Evolutionary conservation across 2,113 vertebrate genomes (phyloP).

Genomic region (Chrysemys picta): DNA sequence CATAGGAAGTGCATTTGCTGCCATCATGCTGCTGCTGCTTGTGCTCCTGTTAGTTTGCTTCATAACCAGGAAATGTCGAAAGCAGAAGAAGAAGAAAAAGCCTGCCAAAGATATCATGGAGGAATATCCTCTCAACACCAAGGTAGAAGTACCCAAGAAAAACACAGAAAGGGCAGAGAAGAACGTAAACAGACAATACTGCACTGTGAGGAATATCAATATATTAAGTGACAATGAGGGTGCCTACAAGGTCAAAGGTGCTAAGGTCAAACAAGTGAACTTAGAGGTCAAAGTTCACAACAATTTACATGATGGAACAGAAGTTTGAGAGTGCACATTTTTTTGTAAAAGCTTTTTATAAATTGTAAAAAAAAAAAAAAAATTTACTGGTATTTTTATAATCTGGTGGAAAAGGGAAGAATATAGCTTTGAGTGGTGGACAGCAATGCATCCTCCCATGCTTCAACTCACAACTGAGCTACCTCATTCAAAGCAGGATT

Average conservation of each 20-base stretch:
- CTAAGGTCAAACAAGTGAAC: slow-evolving; percentile 90
- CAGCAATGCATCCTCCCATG: slow-evolving; percentile 61
- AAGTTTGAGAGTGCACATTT: slow-evolving; percentile 83
- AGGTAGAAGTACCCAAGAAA: slow-evolving; percentile 86
- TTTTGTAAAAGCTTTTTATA: slow-evolving; percentile 81
- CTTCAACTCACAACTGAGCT: slow-evolving; percentile 79
- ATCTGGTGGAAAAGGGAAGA: slow-evolving; percentile 67
- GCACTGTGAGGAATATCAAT: slow-evolving; percentile 88
- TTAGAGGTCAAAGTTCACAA: slow-evolving; percentile 94
- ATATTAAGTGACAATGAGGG: slow-evolving; percentile 79
- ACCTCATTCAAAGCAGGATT: slow-evolving; percentile 76
- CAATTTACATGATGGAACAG: slow-evolving; percentile 93
- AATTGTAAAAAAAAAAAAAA: slow-evolving; percentile 69
- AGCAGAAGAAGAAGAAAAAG: slow-evolving; percentile 74
- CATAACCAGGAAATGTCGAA: slow-evolving; percentile 82
- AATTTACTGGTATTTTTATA: slow-evolving; percentile 86
- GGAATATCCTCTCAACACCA: slow-evolving; percentile 92
- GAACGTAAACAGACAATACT: slow-evolving; percentile 84
- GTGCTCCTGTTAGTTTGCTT: slow-evolving; percentile 85
- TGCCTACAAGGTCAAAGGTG: slow-evolving; percentile 58
- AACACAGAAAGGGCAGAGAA: slow-evolving; percentile 76
- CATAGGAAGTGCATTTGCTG: slow-evolving; percentile 87
- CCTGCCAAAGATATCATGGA: slow-evolving; percentile 60
- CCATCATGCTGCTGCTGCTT: slow-evolving; percentile 84
- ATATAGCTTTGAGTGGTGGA: slow-evolving; percentile 61